Conservation (phyloP, 2,888 invertebrate genomes). For the Apeira syringaria region DNA sequence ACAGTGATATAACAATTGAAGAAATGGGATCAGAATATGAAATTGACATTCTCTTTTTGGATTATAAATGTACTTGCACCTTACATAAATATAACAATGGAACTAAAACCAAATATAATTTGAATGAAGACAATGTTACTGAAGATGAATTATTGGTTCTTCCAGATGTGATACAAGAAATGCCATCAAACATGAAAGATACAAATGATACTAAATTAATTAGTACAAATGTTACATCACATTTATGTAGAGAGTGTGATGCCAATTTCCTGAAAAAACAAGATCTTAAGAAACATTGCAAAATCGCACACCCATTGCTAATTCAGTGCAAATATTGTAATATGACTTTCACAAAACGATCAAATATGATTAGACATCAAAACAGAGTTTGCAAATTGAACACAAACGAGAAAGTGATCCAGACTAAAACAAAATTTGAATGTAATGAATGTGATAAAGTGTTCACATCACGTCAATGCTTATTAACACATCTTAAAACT, state of each 20-base stretch:
- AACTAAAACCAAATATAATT: neutral
- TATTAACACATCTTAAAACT: neutral
- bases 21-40: neutral
- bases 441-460: neutral
- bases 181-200: neutral
- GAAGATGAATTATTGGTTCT: neutral
- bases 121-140: neutral
- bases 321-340: conserved; percentile 41
- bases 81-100: neutral
- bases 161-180: neutral
- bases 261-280: neutral
- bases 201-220: neutral
- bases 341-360: neutral
- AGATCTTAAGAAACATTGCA: conserved; percentile 24
- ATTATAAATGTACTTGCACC: neutral
- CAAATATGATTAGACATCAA: conserved; percentile 34
- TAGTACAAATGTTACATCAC: neutral
- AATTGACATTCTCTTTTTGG: neutral
- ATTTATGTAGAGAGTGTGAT: neutral
- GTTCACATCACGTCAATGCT: neutral
- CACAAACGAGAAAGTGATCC: neutral
- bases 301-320: conserved; percentile 20
- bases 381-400: neutral
- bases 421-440: neutral
- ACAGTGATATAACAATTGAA: neutral